Percentiles rank a stretch among this genome's conserved stretches.
Evolutionary conservation across 2,888 invertebrate genomes (phyloP).

Genomic region (Drosophila yooni): DNA sequence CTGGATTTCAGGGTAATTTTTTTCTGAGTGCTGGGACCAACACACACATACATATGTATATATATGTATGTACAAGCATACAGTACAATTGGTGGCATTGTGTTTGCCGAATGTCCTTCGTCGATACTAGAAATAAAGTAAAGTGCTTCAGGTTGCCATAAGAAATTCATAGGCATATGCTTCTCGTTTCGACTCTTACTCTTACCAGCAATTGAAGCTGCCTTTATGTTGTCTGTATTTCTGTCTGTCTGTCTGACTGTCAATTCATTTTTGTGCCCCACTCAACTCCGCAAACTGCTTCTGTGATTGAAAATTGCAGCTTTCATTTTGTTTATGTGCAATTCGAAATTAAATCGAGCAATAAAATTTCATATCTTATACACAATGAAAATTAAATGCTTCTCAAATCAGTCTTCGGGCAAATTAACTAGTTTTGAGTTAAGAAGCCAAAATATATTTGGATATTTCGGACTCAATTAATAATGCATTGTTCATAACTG

Average conservation of each 20-base stretch:
- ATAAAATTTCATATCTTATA: conserved; percentile 12
- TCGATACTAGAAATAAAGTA: conserved; percentile 40
- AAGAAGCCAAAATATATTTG: background rate
- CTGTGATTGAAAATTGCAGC: conserved; percentile 30
- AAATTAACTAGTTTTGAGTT: background rate
- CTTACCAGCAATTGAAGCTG: conserved; percentile 38
- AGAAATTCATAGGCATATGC: conserved; percentile 62
- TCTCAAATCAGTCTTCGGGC: background rate
- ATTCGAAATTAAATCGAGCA: conserved; percentile 46
- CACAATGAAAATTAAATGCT: conserved; percentile 14
- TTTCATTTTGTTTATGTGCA: conserved; percentile 29
- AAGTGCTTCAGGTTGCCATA: conserved; percentile 51
- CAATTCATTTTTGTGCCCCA: conserved; percentile 30
- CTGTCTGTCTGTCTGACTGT: conserved; percentile 11
- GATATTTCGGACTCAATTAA: background rate
- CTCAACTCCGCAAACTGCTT: conserved; percentile 5
- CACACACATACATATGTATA: conserved; percentile 2
- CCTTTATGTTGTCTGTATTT: conserved; percentile 13
- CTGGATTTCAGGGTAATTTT: background rate
- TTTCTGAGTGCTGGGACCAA: conserved; percentile 1
- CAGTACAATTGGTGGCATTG: conserved; percentile 40
- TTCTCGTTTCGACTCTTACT: conserved; percentile 19
- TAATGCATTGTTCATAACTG: no score
- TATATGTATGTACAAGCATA: background rate
- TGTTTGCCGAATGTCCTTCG: conserved; percentile 24